Evolutionary conservation across 2,113 vertebrate species (phyloP).

Genomic region (Sinocyclocheilus anshuiensis): DNA sequence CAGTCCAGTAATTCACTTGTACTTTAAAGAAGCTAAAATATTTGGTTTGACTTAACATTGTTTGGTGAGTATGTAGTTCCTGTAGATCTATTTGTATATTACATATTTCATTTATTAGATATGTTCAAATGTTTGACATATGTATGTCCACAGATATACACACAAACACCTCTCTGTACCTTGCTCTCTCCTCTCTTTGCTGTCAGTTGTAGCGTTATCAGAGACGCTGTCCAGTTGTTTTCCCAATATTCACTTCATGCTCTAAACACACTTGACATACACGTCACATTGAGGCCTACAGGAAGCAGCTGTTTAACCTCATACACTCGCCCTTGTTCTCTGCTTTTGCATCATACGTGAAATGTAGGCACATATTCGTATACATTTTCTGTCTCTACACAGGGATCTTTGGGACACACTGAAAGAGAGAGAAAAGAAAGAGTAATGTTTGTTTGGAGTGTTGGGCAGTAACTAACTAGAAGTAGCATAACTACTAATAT

Average conservation of each 20-base stretch:
- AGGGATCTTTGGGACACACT: not conserved
- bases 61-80: too few relatives aligned
- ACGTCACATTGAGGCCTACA: not conserved
- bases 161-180: not conserved
- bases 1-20: too few relatives aligned
- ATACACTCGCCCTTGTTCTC: not conserved
- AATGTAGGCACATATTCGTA: not conserved
- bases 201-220: slow-evolving; percentile 4
- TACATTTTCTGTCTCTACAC: slow-evolving; percentile 5
- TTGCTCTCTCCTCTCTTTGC: not conserved
- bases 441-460: not conserved
- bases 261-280: slow-evolving; percentile 37
- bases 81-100: too few relatives aligned
- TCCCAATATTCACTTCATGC: slow-evolving; percentile 1
- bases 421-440: not conserved
- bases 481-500: too few relatives aligned
- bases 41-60: too few relatives aligned
- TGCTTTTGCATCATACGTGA: not conserved
- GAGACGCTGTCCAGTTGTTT: slow-evolving; percentile 1
- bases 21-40: too few relatives aligned
- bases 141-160: slow-evolving; percentile 12
- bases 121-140: not conserved
- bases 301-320: slow-evolving; percentile 45
- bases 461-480: not conserved
- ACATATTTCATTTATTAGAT: not conserved